Conservation (phyloP, 2,888 invertebrate genomes). For the Fragum fragum region DNA sequence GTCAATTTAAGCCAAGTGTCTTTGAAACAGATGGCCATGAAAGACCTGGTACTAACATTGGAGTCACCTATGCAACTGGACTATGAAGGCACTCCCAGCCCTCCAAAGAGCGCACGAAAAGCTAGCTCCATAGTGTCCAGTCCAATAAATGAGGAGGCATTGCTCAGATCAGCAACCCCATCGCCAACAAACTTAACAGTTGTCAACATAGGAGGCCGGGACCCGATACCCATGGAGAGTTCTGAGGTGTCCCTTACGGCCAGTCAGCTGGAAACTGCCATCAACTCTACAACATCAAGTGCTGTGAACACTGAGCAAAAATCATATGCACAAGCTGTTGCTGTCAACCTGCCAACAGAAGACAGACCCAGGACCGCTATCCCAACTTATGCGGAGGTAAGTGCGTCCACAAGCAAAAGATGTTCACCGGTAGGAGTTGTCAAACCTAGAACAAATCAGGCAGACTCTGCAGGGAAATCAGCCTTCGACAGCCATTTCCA, state of each 20-base stretch:
- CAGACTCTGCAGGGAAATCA: conserved; percentile 2
- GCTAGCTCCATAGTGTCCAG: neutral
- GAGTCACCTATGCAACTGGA: neutral
- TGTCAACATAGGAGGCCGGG: neutral
- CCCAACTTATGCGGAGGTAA: conserved; percentile 3
- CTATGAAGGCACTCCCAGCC: conserved; percentile 21
- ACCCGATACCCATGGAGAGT: neutral
- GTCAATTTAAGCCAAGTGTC: neutral
- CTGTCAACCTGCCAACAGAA: neutral
- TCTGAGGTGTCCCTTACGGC: neutral
- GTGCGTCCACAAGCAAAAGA: conserved; percentile 8
- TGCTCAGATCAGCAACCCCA: conserved; percentile 8
- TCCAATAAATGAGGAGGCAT: neutral
- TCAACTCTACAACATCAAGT: neutral
- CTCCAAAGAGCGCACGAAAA: conserved; percentile 1
- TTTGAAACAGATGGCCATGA: neutral
- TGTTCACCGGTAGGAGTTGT: neutral
- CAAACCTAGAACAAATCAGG: neutral
- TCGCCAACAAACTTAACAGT: neutral
- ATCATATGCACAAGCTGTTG: conserved; percentile 9
- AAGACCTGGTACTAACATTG: neutral
- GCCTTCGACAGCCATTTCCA: conserved; percentile 34
- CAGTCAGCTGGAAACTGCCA: neutral
- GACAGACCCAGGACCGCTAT: neutral
- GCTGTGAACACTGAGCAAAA: neutral